A percentile compares a stretch with the other conserved stretches of the same genome.
These are phyloP conservation scores for Yponomeuta plumbellus DNA, from an alignment of 2,888 invertebrate genomes.

Conservation along the genomic window DNA sequence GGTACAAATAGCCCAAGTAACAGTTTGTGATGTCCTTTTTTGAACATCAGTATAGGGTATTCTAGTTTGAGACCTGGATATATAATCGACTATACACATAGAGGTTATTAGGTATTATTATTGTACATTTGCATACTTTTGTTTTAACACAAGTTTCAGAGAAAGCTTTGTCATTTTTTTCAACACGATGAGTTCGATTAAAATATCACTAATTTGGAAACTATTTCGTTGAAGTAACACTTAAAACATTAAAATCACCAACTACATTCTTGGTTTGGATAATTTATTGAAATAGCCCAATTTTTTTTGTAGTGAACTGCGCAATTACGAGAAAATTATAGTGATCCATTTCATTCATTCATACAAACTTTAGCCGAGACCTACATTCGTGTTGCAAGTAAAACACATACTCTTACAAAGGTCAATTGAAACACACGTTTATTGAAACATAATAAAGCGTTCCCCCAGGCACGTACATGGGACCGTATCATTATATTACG, in stretches of 20 bases:
- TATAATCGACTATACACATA: no score
- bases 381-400: conserved; percentile 23
- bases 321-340: background rate
- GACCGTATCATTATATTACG: conserved; percentile 23
- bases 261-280: background rate
- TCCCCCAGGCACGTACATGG: conserved; percentile 23
- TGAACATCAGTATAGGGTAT: no score
- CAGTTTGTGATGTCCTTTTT: no score
- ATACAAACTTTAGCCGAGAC: conserved; percentile 24
- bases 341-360: background rate
- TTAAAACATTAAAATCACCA: background rate
- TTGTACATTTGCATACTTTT: no score
- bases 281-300: background rate
- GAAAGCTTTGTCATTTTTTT: no score
- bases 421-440: conserved; percentile 25
- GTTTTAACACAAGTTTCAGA: no score
- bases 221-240: background rate
- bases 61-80: no score
- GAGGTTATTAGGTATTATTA: no score
- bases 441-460: conserved; percentile 23
- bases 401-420: conserved; percentile 21
- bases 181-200: no score
- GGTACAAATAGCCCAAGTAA: no score
- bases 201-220: no score
- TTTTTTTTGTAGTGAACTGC: background rate